phyloP scores from a whole-genome alignment of 2,797 vertebrate genomes.

The Macropus fuliginosus region DNA sequence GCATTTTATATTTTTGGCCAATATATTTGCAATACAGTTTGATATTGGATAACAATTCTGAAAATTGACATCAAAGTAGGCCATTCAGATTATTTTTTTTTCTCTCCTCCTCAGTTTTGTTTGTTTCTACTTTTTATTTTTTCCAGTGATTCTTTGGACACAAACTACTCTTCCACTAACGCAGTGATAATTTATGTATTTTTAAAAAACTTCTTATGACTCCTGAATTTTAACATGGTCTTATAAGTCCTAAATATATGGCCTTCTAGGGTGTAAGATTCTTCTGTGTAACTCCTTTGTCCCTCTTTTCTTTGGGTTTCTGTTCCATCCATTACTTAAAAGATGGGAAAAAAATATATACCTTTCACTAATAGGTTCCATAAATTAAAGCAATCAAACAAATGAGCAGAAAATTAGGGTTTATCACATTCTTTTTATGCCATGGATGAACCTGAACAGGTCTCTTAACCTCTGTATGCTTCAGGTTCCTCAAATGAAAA shows the following conservation, averaged over 20 bases:
- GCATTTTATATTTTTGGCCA: slow-evolving; percentile 33
- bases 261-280: neutral
- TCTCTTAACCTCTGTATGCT: neutral
- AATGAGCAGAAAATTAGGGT: neutral
- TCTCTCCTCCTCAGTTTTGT: neutral
- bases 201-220: slow-evolving; percentile 42
- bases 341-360: slow-evolving; percentile 1
- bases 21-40: slow-evolving; percentile 10
- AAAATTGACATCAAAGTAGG: neutral
- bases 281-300: neutral
- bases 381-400: neutral
- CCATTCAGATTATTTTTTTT: neutral
- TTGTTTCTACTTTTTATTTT: slow-evolving; percentile 5
- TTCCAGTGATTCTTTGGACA: slow-evolving; percentile 28
- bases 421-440: neutral
- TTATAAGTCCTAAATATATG: neutral
- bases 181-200: slow-evolving; percentile 38
- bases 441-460: neutral
- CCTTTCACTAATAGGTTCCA: neutral
- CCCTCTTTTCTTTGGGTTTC: slow-evolving; percentile 1
- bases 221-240: slow-evolving; percentile 33
- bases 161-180: slow-evolving; percentile 13
- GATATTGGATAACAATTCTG: slow-evolving; percentile 19
- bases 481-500: too few species aligned
- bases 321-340: neutral